phyloP scores from a whole-genome alignment of 64 coral and sea anemone genomes.

The Exaiptasia diaphana region DNA sequence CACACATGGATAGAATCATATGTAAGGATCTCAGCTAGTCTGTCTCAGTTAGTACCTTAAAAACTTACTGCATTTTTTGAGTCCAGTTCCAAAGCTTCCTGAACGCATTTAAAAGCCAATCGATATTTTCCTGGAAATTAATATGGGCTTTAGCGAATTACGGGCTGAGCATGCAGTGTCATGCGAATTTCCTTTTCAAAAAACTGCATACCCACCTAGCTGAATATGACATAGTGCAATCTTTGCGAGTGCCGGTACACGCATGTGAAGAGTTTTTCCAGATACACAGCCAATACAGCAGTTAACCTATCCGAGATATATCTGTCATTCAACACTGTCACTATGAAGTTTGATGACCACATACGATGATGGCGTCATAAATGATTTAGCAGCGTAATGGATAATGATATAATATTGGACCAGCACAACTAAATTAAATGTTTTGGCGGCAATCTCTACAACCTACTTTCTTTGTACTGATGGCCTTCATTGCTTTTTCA shows the following conservation, averaged over 20 bases:
- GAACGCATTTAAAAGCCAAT: not conserved
- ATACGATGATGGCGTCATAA: not conserved
- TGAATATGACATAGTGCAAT: not conserved
- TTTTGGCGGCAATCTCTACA: not conserved
- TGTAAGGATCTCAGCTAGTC: not conserved
- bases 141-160: not conserved
- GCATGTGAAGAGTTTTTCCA: slow-evolving; percentile 1
- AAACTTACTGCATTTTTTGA: slow-evolving; percentile 9
- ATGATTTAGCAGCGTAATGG: not conserved
- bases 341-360: not conserved
- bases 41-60: not conserved
- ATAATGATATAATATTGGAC: not conserved
- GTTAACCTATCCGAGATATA: not conserved
- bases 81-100: slow-evolving; percentile 21
- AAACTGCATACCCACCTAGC: not conserved
- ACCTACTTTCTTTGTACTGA: slow-evolving; percentile 11
- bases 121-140: slow-evolving; percentile 3
- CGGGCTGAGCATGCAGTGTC: not conserved
- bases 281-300: not conserved
- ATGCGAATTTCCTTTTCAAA: not conserved
- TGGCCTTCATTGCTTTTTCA: not conserved
- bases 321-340: not conserved
- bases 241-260: slow-evolving; percentile 10
- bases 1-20: not conserved
- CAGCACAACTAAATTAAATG: not conserved